These are phyloP conservation scores for Hozukius guyotensis DNA, from an alignment of 2,797 vertebrate species.

Conservation along the genomic window DNA sequence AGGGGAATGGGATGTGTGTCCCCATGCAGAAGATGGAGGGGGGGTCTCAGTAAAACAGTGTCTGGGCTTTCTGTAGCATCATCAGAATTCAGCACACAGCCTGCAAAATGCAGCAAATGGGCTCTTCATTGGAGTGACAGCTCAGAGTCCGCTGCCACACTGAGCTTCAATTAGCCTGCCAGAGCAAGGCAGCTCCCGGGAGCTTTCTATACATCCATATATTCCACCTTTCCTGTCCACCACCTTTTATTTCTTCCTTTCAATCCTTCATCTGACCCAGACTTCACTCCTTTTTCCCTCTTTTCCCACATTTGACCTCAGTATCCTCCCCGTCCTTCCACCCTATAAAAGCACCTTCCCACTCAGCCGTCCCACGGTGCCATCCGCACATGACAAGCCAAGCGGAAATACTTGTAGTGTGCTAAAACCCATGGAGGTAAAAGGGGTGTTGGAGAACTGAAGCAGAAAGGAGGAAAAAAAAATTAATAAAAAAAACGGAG, in stretches of 20 bases:
- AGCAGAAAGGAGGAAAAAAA: conserved; percentile 1
- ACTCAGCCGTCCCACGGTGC: neutral
- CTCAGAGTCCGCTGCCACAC: conserved; percentile 71
- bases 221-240: conserved; percentile 30
- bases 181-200: conserved; percentile 69
- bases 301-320: conserved; percentile 26
- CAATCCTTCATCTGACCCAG: conserved; percentile 39
- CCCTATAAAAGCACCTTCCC: conserved; percentile 8
- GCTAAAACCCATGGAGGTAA: conserved; percentile 59
- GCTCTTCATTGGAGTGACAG: conserved; percentile 78
- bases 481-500: neutral
- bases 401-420: conserved; percentile 47
- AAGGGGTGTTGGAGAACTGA: conserved; percentile 12
- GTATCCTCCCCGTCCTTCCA: neutral
- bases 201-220: conserved; percentile 43
- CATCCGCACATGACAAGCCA: conserved; percentile 19
- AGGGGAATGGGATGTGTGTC: conserved; percentile 9
- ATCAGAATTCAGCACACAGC: conserved; percentile 83
- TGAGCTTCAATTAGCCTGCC: conserved; percentile 83
- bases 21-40: neutral
- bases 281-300: neutral
- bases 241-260: conserved; percentile 13
- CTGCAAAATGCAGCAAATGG: conserved; percentile 79
- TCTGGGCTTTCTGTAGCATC: conserved; percentile 54
- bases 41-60: conserved; percentile 30